Evolutionary conservation across 2,888 invertebrate species (phyloP).

Genomic region (Pilophorus perplexus): DNA sequence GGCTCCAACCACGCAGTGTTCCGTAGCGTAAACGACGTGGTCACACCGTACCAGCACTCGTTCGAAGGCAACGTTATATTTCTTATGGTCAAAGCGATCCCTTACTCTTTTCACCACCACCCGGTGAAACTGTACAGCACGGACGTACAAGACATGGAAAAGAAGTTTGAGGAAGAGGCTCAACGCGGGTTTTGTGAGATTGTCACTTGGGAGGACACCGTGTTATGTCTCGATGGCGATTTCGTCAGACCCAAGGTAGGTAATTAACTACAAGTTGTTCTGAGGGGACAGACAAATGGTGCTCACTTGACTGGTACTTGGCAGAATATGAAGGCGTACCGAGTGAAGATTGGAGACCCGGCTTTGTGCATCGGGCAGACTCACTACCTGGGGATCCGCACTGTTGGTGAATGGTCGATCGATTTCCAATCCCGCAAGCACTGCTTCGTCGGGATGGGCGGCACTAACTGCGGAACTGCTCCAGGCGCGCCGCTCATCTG

Average conservation of each 20-base stretch:
- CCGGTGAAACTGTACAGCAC: conserved; percentile 5
- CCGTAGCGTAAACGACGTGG: not conserved
- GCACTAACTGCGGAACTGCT: not conserved
- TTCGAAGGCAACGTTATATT: not conserved
- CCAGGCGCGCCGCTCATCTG: conserved; percentile 10
- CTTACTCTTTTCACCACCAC: not conserved
- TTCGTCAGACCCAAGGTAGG: not conserved
- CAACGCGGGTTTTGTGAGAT: not conserved
- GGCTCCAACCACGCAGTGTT: too few relatives aligned
- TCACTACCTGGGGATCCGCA: not conserved
- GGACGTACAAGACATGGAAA: not conserved
- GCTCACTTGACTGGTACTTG: too few relatives aligned
- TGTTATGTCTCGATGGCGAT: not conserved
- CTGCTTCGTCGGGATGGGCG: conserved; percentile 4
- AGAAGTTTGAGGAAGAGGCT: not conserved
- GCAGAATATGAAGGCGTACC: not conserved
- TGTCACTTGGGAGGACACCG: not conserved
- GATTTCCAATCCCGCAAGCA: not conserved
- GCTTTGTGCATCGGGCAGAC: not conserved
- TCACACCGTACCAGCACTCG: not conserved
- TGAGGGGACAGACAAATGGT: too few relatives aligned
- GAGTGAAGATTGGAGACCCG: not conserved
- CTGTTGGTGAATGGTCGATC: not conserved
- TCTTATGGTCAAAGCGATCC: not conserved
- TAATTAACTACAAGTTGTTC: not conserved